A percentile compares a stretch with the other conserved stretches of the same genome.
These are phyloP conservation scores for Pseudochirops corinnae DNA, from an alignment of 2,797 vertebrate genomes.

Conservation along the genomic window DNA sequence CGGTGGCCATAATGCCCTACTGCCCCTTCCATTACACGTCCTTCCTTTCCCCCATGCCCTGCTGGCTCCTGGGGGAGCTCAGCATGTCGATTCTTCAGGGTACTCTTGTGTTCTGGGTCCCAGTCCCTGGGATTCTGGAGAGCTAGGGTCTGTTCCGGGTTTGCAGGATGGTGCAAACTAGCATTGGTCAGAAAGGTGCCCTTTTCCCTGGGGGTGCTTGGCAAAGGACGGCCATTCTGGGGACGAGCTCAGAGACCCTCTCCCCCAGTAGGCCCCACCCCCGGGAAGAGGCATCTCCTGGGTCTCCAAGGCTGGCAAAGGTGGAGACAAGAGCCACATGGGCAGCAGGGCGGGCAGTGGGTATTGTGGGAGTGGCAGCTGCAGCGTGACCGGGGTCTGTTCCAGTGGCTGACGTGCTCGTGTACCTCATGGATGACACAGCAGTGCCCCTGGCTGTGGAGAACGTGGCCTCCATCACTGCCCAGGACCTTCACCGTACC, in stretches of 20 bases:
- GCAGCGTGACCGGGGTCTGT: background rate
- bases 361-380: background rate
- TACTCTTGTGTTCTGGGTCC: background rate
- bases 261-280: background rate
- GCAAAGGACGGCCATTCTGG: background rate
- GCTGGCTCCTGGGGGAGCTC: no score
- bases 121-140: no score
- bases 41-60: no score
- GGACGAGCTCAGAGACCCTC: background rate
- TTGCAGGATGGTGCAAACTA: background rate
- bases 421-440: constrained; percentile 91
- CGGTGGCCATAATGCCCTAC: no score
- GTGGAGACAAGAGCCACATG: background rate
- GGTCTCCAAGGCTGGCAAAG: no score
- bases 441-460: constrained; percentile 91
- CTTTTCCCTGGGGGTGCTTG: background rate
- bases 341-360: background rate
- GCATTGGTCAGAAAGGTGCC: no score
- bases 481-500: constrained; percentile 89
- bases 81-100: background rate
- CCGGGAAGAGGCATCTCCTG: no score
- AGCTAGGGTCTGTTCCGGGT: no score
- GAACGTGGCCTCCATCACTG: constrained; percentile 86
- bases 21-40: no score
- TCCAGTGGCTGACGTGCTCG: constrained; percentile 91